Percentiles rank a stretch among this genome's conserved stretches.
Conservation (phyloP, 2,888 invertebrate species). For the Nemotelus nigrinus region DNA sequence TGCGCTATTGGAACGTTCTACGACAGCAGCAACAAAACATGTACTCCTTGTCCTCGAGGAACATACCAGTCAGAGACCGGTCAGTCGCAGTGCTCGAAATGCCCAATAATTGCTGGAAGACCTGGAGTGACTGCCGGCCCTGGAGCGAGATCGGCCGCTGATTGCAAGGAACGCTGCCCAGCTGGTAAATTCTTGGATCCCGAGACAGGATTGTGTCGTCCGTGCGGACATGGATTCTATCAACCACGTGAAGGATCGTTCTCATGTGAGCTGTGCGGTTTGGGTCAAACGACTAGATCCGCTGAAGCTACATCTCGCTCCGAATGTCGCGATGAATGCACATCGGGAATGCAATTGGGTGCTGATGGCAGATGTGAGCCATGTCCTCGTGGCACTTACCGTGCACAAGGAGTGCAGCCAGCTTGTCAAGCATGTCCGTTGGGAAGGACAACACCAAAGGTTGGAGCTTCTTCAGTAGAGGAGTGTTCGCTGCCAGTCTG, state of each 20-base stretch:
- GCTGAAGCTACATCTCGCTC: slow-evolving; percentile 87
- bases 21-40: slow-evolving; percentile 78
- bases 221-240: slow-evolving; percentile 94
- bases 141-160: slow-evolving; percentile 87
- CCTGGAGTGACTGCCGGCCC: slow-evolving; percentile 87
- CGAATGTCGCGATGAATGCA: slow-evolving; percentile 91
- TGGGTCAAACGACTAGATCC: slow-evolving; percentile 91
- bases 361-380: slow-evolving; percentile 91
- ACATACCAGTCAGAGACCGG: slow-evolving; percentile 94
- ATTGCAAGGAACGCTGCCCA: slow-evolving; percentile 93
- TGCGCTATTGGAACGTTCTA: slow-evolving; percentile 92
- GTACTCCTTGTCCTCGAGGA: slow-evolving; percentile 86
- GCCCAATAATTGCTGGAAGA: slow-evolving; percentile 90
- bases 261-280: slow-evolving; percentile 85
- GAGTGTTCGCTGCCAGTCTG: slow-evolving; percentile 94
- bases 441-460: slow-evolving; percentile 88
- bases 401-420: slow-evolving; percentile 87
- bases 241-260: slow-evolving; percentile 92
- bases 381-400: slow-evolving; percentile 88
- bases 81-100: slow-evolving; percentile 86
- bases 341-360: slow-evolving; percentile 80
- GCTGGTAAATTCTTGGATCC: slow-evolving; percentile 95
- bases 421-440: slow-evolving; percentile 89
- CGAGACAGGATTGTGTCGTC: slow-evolving; percentile 85
- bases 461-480: slow-evolving; percentile 84